These are phyloP conservation scores for Herpetotheres cachinnans DNA, from an alignment of 2,113 vertebrate genomes.

Conservation along the genomic window DNA sequence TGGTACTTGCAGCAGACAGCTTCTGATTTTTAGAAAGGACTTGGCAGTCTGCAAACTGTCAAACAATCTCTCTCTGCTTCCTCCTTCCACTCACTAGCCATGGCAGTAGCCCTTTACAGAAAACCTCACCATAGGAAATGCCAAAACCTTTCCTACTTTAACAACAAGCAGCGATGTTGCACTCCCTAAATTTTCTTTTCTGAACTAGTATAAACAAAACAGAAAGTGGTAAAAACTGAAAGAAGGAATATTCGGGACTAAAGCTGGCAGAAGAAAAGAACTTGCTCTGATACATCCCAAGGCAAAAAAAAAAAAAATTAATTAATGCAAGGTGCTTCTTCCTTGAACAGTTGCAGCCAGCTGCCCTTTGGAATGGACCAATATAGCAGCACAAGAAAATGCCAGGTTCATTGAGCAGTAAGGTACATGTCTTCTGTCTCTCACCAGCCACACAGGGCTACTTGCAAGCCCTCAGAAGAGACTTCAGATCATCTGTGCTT, in stretches of 20 bases:
- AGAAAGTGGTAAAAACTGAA: background rate
- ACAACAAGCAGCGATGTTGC: background rate
- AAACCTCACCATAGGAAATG: background rate
- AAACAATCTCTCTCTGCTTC: background rate
- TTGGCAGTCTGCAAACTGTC: background rate
- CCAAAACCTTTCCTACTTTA: background rate
- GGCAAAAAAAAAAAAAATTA: background rate
- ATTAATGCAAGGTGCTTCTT: fast-evolving
- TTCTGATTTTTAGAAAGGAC: background rate
- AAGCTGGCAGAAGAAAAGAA: background rate
- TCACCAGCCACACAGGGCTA: background rate
- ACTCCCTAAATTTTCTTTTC: background rate
- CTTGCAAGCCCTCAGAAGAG: background rate
- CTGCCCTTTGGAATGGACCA: background rate
- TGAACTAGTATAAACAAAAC: background rate
- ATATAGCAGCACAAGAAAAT: background rate
- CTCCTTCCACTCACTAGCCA: background rate
- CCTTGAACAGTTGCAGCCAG: background rate
- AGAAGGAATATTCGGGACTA: background rate
- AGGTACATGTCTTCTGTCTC: background rate
- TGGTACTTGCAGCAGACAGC: background rate
- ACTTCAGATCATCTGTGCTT: background rate
- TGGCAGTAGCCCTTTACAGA: background rate
- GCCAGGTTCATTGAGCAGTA: background rate
- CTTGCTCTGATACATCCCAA: background rate